phyloP scores from a whole-genome alignment of 2,888 invertebrate genomes.

The Apodemia zela region DNA sequence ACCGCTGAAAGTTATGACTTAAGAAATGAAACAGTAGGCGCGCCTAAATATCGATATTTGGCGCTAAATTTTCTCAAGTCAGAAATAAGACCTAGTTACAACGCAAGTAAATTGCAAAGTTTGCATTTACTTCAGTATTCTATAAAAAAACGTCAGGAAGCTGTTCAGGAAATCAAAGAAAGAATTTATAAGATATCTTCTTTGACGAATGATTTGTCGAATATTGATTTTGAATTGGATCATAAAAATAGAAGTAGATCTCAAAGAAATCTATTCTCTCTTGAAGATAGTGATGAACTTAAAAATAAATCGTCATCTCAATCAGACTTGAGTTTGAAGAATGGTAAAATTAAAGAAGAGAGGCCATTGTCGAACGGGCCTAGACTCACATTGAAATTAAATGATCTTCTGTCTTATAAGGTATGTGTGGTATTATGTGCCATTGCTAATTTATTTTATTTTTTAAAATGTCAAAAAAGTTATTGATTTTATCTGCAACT shows the following conservation, averaged over 20 bases:
- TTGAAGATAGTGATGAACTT: constrained; percentile 46
- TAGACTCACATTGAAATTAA: constrained; percentile 62
- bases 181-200: constrained; percentile 71
- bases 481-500: too few species aligned
- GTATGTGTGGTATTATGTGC: constrained; percentile 34
- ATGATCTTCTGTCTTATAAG: constrained; percentile 74
- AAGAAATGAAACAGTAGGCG: constrained; percentile 56
- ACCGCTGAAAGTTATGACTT: constrained; percentile 71
- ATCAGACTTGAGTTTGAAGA: constrained; percentile 49
- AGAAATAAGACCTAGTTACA: constrained; percentile 87
- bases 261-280: constrained; percentile 59
- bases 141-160: constrained; percentile 84
- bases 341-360: constrained; percentile 58
- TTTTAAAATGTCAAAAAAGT: too few species aligned
- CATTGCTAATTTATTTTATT: background rate
- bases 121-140: constrained; percentile 86
- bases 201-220: constrained; percentile 45
- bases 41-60: constrained; percentile 66
- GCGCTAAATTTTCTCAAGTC: constrained; percentile 75
- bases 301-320: constrained; percentile 50
- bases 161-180: constrained; percentile 78
- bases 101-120: constrained; percentile 84
- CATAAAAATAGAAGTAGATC: constrained; percentile 52
- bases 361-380: constrained; percentile 60
- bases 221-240: constrained; percentile 43